Conservation (phyloP, 2,797 vertebrate species). For the Ambastaia sidthimunki region DNA sequence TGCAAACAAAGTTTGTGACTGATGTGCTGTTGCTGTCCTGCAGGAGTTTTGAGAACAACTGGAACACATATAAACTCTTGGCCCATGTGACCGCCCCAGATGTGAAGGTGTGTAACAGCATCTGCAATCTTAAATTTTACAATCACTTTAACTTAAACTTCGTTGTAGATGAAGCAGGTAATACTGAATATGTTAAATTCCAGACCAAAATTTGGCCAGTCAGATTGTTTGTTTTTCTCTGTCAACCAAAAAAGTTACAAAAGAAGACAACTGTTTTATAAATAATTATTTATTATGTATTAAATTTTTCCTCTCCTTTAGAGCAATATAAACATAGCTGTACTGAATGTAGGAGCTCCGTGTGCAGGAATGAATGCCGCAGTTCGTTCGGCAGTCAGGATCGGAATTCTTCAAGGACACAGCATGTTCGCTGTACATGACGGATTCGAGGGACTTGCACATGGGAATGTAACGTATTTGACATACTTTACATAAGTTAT, state of each 20-base stretch:
- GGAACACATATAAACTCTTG: constrained; percentile 92
- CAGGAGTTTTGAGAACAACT: constrained; percentile 97
- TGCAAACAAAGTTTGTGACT: not conserved
- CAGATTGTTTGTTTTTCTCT: not conserved
- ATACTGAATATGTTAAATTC: not conserved
- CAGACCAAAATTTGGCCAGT: not conserved
- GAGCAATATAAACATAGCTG: constrained; percentile 84
- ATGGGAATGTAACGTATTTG: constrained; percentile 80
- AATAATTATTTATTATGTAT: not conserved
- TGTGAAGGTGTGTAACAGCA: constrained; percentile 78
- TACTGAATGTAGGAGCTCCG: constrained; percentile 91
- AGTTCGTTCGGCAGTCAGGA: constrained; percentile 86
- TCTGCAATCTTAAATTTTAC: not conserved
- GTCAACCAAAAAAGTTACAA: too few species aligned
- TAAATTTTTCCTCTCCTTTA: constrained; percentile 7
- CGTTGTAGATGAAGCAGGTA: not conserved
- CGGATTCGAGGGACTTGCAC: constrained; percentile 91
- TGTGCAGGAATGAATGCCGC: constrained; percentile 95
- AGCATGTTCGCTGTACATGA: constrained; percentile 89
- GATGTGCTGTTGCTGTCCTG: constrained; percentile 14
- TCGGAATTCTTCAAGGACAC: constrained; percentile 92
- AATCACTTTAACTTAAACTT: not conserved
- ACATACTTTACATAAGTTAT: not conserved
- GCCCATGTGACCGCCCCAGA: constrained; percentile 88
- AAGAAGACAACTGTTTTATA: not conserved